Evolutionary conservation across 2,888 invertebrate species (phyloP).

Genomic region (Cosmopolites sordidus): DNA sequence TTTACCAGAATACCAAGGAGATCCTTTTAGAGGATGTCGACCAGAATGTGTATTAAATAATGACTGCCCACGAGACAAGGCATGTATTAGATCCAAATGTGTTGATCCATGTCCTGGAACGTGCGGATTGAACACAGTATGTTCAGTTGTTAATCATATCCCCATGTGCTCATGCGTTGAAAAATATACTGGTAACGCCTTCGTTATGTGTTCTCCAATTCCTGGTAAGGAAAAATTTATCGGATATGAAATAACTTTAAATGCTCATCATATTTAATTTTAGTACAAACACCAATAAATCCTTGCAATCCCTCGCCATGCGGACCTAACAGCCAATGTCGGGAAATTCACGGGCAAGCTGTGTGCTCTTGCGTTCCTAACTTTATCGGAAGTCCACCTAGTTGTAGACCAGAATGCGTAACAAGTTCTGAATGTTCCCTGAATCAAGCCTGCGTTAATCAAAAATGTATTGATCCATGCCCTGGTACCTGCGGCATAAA

Average conservation of each 20-base stretch:
- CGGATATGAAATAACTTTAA: background rate
- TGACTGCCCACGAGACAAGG: constrained; percentile 66
- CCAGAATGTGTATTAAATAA: constrained; percentile 76
- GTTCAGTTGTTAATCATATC: constrained; percentile 71
- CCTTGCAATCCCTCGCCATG: constrained; percentile 58
- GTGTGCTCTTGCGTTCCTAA: constrained; percentile 53
- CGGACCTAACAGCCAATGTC: constrained; percentile 56
- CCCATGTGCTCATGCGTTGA: constrained; percentile 70
- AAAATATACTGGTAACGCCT: constrained; percentile 72
- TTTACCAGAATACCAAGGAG: constrained; percentile 68
- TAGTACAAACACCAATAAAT: constrained; percentile 38
- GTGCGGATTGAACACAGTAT: constrained; percentile 71
- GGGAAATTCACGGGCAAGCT: constrained; percentile 50
- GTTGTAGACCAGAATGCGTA: constrained; percentile 56
- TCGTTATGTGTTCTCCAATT: constrained; percentile 53
- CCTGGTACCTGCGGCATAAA: constrained; percentile 60
- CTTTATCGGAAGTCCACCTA: constrained; percentile 53
- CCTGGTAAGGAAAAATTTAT: constrained; percentile 41
- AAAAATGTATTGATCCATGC: constrained; percentile 64
- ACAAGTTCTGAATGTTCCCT: constrained; percentile 54
- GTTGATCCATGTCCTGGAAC: constrained; percentile 73
- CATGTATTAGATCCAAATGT: constrained; percentile 72
- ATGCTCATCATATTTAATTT: constrained; percentile 2
- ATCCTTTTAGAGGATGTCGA: constrained; percentile 72
- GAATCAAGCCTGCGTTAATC: constrained; percentile 50